These are phyloP conservation scores for Papilio elwesi DNA, from an alignment of 2,888 invertebrate species.

Conservation along the genomic window DNA sequence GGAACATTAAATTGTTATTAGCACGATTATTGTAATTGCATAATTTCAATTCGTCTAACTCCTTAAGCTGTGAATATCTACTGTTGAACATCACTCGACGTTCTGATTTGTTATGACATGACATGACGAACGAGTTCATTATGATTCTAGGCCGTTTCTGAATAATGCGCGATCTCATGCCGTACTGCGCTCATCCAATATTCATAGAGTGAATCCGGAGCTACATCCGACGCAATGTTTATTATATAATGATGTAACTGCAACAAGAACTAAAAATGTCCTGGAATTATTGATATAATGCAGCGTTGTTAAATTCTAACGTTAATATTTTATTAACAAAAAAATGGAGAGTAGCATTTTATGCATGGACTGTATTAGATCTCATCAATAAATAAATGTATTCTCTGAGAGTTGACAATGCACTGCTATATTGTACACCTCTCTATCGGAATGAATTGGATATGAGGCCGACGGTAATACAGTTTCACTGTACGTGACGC, in stretches of 20 bases:
- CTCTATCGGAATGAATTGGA: background rate
- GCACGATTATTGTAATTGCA: background rate
- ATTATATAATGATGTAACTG: background rate
- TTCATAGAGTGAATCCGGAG: background rate
- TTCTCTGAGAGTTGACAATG: background rate
- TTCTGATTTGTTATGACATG: background rate
- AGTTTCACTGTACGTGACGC: background rate
- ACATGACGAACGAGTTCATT: constrained; percentile 1
- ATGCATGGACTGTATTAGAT: no score
- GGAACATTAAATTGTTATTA: no score
- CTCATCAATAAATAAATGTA: constrained; percentile 9
- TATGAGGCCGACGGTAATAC: background rate
- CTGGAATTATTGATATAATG: background rate
- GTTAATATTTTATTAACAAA: no score
- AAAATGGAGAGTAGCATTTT: no score
- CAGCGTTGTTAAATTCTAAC: no score
- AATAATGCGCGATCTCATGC: background rate
- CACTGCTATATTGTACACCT: background rate
- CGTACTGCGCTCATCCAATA: background rate
- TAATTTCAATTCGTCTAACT: background rate
- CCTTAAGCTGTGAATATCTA: background rate
- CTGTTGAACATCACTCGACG: background rate
- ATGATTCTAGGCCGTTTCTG: constrained; percentile 1
- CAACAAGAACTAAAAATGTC: background rate
- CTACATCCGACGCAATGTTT: background rate